A percentile compares a stretch with the other conserved stretches of the same genome.
Conservation (phyloP, 2,113 vertebrate species). For the Pipa parva region DNA sequence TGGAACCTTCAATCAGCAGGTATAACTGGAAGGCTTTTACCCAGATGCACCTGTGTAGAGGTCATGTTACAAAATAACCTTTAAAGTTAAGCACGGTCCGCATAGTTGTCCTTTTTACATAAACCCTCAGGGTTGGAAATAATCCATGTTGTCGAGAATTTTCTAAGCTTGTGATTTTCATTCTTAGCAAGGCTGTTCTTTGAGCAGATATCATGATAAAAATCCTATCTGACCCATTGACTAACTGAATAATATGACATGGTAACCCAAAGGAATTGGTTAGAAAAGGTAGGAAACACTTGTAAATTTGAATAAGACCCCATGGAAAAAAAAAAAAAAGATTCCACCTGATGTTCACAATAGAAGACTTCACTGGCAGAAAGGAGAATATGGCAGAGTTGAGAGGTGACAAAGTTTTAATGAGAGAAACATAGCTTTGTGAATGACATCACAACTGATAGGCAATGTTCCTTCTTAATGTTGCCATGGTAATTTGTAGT, state of each 20-base stretch:
- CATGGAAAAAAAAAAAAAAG: neutral
- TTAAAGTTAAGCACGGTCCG: neutral
- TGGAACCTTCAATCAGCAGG: slow-evolving; percentile 20
- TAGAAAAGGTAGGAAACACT: neutral
- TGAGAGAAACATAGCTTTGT: neutral
- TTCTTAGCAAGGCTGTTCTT: too few relatives aligned
- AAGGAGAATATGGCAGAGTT: neutral
- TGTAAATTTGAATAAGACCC: too few relatives aligned
- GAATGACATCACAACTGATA: neutral
- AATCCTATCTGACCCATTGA: too few relatives aligned
- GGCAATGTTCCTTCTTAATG: neutral
- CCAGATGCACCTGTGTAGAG: slow-evolving; percentile 29
- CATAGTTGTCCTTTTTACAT: slow-evolving; percentile 3
- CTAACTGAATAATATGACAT: too few relatives aligned
- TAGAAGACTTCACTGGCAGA: neutral
- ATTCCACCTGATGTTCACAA: neutral
- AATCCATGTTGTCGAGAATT: neutral
- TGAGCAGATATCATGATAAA: too few relatives aligned
- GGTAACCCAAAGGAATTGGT: neutral
- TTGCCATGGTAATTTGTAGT: neutral
- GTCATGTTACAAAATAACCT: slow-evolving; percentile 16
- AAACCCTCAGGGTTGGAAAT: slow-evolving; percentile 1
- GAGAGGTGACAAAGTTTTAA: neutral
- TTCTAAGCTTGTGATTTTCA: too few relatives aligned
- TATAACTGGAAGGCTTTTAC: slow-evolving; percentile 15